Evolutionary conservation across 2,888 invertebrate species (phyloP).

Genomic region (Habroteleia sp.): DNA sequence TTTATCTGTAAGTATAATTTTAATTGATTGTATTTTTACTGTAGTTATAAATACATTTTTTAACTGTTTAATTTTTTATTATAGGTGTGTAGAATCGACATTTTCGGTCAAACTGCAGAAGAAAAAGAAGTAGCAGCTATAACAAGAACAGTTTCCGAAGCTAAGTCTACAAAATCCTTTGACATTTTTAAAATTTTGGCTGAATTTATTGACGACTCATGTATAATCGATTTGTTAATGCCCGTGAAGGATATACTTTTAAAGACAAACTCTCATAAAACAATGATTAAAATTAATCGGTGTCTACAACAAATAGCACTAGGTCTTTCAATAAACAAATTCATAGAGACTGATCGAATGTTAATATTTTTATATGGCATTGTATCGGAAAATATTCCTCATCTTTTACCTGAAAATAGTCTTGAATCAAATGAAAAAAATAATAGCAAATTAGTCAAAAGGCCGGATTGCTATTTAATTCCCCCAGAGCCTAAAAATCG

Average conservation of each 20-base stretch:
- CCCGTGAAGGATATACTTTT: conserved; percentile 91
- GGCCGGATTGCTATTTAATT: conserved; percentile 90
- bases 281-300: conserved; percentile 89
- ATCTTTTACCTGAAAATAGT: conserved; percentile 83
- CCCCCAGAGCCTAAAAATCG: conserved; percentile 87
- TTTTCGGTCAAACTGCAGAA: conserved; percentile 93
- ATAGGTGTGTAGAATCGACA: conserved; percentile 90
- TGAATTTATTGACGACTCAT: conserved; percentile 88
- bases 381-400: conserved; percentile 90
- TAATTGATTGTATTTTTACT: no score
- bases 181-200: conserved; percentile 92
- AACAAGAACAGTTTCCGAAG: conserved; percentile 90
- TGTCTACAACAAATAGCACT: conserved; percentile 89
- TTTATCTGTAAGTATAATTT: conserved; percentile 83
- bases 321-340: conserved; percentile 92
- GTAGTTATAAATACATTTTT: no score
- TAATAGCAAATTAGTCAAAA: conserved; percentile 80
- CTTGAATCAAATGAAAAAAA: conserved; percentile 83
- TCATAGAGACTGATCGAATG: conserved; percentile 87
- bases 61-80: no score
- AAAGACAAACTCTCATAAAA: conserved; percentile 90
- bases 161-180: conserved; percentile 92
- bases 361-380: conserved; percentile 91
- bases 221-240: conserved; percentile 88
- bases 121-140: conserved; percentile 96